Evolutionary conservation across 2,113 vertebrate genomes (phyloP).

Genomic region (Atrichornis clamosus): DNA sequence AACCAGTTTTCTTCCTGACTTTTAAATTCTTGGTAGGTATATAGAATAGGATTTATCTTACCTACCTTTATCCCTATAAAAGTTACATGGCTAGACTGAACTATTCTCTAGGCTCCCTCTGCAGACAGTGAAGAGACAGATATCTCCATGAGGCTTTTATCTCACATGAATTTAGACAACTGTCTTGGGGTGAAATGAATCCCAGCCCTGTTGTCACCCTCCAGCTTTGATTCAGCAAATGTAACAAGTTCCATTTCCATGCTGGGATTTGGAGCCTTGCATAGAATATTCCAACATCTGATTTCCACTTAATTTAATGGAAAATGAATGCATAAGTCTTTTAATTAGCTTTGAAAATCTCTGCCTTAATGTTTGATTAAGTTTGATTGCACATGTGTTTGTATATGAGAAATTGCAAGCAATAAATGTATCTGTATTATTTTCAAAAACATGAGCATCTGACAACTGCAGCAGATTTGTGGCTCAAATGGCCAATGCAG

Average conservation of each 20-base stretch:
- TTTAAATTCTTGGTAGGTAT: not conserved
- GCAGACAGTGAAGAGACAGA: conserved; percentile 33
- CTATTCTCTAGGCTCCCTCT: conserved; percentile 51
- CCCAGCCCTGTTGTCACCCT: conserved; percentile 40
- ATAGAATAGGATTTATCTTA: not conserved
- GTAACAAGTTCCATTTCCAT: not conserved
- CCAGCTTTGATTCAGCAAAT: conserved; percentile 40
- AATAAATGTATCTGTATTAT: not conserved
- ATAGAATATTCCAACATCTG: not conserved
- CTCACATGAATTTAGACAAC: conserved; percentile 54
- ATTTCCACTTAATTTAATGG: conserved; percentile 8
- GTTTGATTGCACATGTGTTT: not conserved
- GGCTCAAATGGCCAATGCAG: not conserved
- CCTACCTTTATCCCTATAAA: not conserved
- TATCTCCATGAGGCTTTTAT: conserved; percentile 48
- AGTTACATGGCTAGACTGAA: not conserved
- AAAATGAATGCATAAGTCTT: not conserved
- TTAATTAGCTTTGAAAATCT: conserved; percentile 26
- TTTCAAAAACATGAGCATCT: not conserved
- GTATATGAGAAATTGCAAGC: not conserved
- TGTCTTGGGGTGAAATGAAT: conserved; percentile 52
- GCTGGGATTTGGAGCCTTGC: conserved; percentile 38
- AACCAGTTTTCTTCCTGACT: not conserved
- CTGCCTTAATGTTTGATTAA: not conserved
- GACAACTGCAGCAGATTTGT: not conserved